These are phyloP conservation scores for Mus pahari DNA, from an alignment of 2,113 vertebrate species.

Conservation along the genomic window DNA sequence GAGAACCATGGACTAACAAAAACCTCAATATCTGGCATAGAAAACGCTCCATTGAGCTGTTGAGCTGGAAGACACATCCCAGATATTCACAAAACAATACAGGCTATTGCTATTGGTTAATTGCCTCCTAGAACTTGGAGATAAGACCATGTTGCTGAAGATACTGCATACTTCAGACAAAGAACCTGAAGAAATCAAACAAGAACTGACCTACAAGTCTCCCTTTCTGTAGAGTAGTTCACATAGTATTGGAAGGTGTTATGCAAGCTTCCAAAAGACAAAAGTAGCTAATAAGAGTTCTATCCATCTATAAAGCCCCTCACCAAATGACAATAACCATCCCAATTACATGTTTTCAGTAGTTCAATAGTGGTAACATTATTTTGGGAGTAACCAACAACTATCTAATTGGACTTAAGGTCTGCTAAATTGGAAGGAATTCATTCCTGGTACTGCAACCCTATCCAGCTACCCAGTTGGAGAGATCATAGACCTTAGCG, in stretches of 20 bases:
- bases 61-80: neutral
- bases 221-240: neutral
- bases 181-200: neutral
- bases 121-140: neutral
- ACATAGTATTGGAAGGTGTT: neutral
- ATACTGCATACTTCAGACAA: neutral
- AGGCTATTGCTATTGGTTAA: neutral
- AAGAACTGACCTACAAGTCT: neutral
- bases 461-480: too few relatives aligned
- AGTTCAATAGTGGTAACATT: neutral
- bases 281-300: neutral
- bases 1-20: neutral
- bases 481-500: neutral
- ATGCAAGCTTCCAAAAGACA: neutral
- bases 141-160: neutral
- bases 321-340: neutral
- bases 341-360: neutral
- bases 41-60: neutral
- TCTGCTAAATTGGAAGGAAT: neutral
- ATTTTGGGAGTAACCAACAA: neutral
- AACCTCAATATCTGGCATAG: neutral
- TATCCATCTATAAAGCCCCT: neutral
- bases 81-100: neutral
- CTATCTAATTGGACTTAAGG: neutral
- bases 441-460: neutral